Conservation (phyloP, 2,113 vertebrate genomes). For the Noctilio leporinus region DNA sequence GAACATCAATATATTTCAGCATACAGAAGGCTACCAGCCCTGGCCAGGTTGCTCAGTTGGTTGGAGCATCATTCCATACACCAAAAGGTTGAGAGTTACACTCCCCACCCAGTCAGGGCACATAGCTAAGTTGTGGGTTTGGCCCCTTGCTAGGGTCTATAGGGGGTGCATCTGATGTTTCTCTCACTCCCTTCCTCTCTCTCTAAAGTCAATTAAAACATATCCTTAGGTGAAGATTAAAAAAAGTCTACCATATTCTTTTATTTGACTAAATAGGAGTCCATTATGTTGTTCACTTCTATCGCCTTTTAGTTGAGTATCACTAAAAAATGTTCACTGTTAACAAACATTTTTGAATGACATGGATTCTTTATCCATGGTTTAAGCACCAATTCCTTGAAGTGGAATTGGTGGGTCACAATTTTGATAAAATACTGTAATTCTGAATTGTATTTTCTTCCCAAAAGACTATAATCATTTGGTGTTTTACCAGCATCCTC, state of each 20-base stretch:
- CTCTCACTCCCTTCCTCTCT: too few relatives aligned
- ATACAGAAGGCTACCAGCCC: background rate
- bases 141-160: too few relatives aligned
- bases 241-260: background rate
- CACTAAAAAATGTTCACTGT: background rate
- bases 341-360: background rate
- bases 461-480: background rate
- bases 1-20: background rate
- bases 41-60: too few relatives aligned
- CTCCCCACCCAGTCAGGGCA: too few relatives aligned
- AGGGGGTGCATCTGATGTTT: too few relatives aligned
- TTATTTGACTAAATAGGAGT: background rate
- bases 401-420: background rate
- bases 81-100: too few relatives aligned
- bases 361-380: background rate
- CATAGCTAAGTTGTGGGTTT: too few relatives aligned
- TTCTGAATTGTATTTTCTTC: background rate
- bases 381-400: background rate
- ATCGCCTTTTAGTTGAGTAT: background rate
- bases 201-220: too few relatives aligned
- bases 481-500: background rate
- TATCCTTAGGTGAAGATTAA: too few relatives aligned
- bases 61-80: too few relatives aligned
- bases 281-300: background rate
- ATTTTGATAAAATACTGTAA: background rate